These are phyloP conservation scores for Agapornis canus DNA, from an alignment of 2,797 vertebrate species.

Conservation along the genomic window DNA sequence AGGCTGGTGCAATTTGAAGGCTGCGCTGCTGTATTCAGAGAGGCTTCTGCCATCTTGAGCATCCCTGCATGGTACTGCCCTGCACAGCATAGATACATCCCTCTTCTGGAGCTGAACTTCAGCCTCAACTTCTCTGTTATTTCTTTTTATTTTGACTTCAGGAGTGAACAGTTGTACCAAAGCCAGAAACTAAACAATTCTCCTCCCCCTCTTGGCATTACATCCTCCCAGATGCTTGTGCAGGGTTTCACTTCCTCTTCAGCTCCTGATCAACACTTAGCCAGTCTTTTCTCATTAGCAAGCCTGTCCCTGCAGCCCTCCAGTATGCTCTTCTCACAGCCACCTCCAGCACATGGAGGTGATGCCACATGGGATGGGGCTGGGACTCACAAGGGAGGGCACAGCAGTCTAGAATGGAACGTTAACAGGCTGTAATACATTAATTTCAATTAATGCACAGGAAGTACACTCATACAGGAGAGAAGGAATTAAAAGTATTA, in stretches of 20 bases:
- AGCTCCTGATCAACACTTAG: not conserved
- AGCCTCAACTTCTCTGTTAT: not conserved
- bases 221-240: not conserved
- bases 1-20: not conserved
- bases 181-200: not conserved
- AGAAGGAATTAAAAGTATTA: not conserved
- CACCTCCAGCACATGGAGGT: not conserved
- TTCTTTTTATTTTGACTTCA: not conserved
- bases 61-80: not conserved
- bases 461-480: not conserved
- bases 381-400: not conserved
- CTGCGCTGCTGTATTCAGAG: not conserved
- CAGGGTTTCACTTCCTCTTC: slow-evolving; percentile 42
- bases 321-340: not conserved
- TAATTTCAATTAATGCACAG: not conserved
- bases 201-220: not conserved
- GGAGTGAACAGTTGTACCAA: not conserved
- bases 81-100: not conserved
- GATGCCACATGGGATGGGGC: not conserved
- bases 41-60: not conserved
- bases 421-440: not conserved
- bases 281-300: not conserved
- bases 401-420: not conserved
- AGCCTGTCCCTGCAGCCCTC: not conserved
- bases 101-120: not conserved